Conservation (phyloP, 1,140 invertebrate genomes). For the Camponotus floridanus region DNA sequence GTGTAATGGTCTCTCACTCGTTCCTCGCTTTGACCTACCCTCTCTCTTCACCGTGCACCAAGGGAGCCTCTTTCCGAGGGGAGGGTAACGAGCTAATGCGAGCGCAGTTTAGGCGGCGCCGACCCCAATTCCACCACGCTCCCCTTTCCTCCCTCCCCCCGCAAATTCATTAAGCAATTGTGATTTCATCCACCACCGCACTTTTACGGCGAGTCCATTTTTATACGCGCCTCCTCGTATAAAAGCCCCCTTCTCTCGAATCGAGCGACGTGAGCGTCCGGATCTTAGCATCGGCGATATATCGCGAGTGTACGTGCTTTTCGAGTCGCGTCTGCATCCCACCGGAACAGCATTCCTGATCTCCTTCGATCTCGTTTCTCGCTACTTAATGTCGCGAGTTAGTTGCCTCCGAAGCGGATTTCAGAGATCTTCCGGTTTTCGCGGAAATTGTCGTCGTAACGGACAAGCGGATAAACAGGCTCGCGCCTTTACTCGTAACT, state of each 20-base stretch:
- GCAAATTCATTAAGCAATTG: conserved; percentile 77
- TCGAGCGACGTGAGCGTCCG: conserved; percentile 12
- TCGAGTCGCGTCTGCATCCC: background rate
- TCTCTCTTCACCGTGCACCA: background rate
- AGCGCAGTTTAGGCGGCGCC: conserved; percentile 66
- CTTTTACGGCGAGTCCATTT: conserved; percentile 69
- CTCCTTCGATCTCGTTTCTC: conserved; percentile 43
- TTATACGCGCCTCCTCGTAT: conserved; percentile 45
- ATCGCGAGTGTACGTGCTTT: background rate
- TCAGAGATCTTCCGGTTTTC: background rate
- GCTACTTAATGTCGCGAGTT: conserved; percentile 20
- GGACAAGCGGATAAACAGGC: conserved; percentile 56
- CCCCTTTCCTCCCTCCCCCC: background rate
- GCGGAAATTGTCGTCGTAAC: conserved; percentile 31
- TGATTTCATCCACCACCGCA: conserved; percentile 71
- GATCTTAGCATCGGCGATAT: too few species aligned
- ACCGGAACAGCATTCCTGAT: background rate
- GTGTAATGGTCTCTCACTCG: conserved; percentile 65
- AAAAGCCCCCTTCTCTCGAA: conserved; percentile 45
- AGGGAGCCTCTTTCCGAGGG: background rate
- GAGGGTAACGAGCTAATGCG: conserved; percentile 68
- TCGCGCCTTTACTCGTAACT: conserved; percentile 27
- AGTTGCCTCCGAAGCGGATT: background rate
- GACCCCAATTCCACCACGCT: conserved; percentile 66
- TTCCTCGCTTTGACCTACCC: conserved; percentile 29